Evolutionary conservation across 2,113 vertebrate species (phyloP), one percentile per base, ranked within the genome.

Genomic region (Cathartes aura): DNA sequence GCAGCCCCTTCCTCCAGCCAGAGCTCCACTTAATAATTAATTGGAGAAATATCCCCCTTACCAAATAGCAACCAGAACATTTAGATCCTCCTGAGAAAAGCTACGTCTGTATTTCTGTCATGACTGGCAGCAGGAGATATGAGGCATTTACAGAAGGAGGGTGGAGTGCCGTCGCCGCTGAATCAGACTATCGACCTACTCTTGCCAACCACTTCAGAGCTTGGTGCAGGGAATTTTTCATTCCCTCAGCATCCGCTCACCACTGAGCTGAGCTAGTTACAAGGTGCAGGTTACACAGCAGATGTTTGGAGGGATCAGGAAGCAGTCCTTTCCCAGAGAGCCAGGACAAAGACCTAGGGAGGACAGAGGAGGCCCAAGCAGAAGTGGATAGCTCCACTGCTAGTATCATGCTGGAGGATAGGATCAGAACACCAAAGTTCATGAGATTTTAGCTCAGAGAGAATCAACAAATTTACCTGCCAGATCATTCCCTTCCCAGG

Each of bases 1-100:
- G 73, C 92, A 96, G 76, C 86, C 92, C 90, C 91, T 95, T 95
- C 83, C 64, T 82, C 60, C 76, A 87, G 82, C 94, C 90, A 96
- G 82, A 91, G 68, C 43, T 87, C 58, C 89, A 96, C 68, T 95
- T 85, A 94, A 89, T 85, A 64, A 95, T 91, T 97, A 96, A 94
- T 90, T 91, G 74, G 22, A 88, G 84, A 94, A 90, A 59, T 66
- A 93, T 75, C 42, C 89, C 93, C 79, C 91, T 93, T 76, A 91
- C 81, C 87, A 94, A 91, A 87, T 11, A 80, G 47, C 74, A 97
- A 50, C 26, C 47, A 96, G 91, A 86, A 94, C 94, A 94, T 94
- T 96, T 88, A 80, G 87, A 91, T 85, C 84, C 67, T 96, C 67
- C 78, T 59, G 82, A 91, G 84, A 56, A 95, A 93, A 91, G 55